phyloP scores from a whole-genome alignment of 2,888 invertebrate genomes.

The Catonia carolina region DNA sequence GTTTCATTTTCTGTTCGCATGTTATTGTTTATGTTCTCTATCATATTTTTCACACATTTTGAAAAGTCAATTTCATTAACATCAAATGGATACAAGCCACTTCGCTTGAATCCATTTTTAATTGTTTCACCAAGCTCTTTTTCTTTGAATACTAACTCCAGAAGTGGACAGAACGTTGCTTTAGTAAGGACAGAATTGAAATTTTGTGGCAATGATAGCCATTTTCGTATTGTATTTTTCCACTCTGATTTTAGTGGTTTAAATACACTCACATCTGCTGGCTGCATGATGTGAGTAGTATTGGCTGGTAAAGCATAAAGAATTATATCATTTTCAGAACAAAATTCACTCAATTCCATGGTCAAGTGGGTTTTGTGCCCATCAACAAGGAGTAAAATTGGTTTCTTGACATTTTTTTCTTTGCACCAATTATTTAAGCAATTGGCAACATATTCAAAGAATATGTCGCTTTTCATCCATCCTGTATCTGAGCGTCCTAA shows the following conservation, averaged over 20 bases:
- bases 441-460: conserved; percentile 32
- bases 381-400: conserved; percentile 25
- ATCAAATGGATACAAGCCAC: too few relatives aligned
- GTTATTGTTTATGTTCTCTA: too few relatives aligned
- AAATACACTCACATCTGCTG: conserved; percentile 33
- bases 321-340: conserved; percentile 26
- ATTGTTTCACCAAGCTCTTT: too few relatives aligned
- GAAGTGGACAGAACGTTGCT: too few relatives aligned
- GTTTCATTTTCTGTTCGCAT: too few relatives aligned
- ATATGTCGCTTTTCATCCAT: conserved; percentile 35
- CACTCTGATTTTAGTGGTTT: conserved; percentile 29
- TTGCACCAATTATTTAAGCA: conserved; percentile 18
- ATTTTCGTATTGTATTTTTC: conserved; percentile 19
- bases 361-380: conserved; percentile 32
- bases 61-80: too few relatives aligned
- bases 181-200: too few relatives aligned
- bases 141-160: too few relatives aligned
- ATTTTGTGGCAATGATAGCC: too few relatives aligned
- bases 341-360: conserved; percentile 28
- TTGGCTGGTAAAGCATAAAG: conserved; percentile 28
- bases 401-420: conserved; percentile 20
- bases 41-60: too few relatives aligned
- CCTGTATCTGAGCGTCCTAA: conserved; percentile 33
- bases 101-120: too few relatives aligned
- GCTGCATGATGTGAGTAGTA: conserved; percentile 32